Evolutionary conservation across 1,140 invertebrate species (phyloP).

Genomic region (Listronotus bonariensis): DNA sequence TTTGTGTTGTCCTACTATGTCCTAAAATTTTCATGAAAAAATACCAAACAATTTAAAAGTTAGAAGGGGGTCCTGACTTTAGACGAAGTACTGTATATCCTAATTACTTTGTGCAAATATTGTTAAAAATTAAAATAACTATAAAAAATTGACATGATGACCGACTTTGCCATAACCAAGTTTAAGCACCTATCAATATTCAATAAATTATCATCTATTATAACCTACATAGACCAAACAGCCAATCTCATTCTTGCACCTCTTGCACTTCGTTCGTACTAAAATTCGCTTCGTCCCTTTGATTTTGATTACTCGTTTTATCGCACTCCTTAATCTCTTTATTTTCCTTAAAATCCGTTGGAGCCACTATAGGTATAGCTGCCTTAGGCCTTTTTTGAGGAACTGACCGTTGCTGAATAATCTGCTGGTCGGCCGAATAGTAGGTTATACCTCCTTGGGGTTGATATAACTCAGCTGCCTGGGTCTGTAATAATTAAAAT

Average conservation of each 20-base stretch:
- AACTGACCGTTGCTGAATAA: conserved; percentile 47
- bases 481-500: conserved; percentile 42
- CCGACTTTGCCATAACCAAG: no score
- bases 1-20: no score
- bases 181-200: no score
- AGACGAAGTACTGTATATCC: no score
- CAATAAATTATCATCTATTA: conserved; percentile 15
- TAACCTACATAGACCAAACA: conserved; percentile 21
- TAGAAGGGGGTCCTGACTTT: no score
- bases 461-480: conserved; percentile 54
- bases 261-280: background rate
- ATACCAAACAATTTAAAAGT: no score
- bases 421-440: conserved; percentile 54
- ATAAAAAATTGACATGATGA: no score
- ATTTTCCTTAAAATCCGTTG: conserved; percentile 44
- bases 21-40: no score
- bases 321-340: conserved; percentile 8
- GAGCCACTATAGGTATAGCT: conserved; percentile 54
- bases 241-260: conserved; percentile 25
- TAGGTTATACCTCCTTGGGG: conserved; percentile 54
- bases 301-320: conserved; percentile 17
- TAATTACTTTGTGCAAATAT: no score
- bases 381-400: conserved; percentile 52
- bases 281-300: conserved; percentile 3
- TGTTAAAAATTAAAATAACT: no score